A percentile compares a stretch with the other conserved stretches of the same genome.
Conservation (phyloP, 2,797 vertebrate genomes). For the Acipenser ruthenus region DNA sequence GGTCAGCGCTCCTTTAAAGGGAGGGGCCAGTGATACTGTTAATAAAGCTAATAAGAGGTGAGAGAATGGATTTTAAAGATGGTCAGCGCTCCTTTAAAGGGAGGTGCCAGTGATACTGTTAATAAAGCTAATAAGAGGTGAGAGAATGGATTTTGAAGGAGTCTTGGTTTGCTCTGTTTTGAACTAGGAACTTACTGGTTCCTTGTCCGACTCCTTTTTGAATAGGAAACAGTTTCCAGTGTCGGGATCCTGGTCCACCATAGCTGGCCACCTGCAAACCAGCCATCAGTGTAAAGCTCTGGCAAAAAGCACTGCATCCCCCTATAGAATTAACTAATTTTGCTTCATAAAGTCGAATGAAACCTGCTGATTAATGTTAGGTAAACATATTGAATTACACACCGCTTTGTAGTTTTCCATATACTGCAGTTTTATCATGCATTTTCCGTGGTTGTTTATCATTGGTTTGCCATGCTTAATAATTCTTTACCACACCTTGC, state of each 20-base stretch:
- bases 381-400: background rate
- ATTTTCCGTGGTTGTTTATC: background rate
- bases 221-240: constrained; percentile 47
- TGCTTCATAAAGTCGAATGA: too few relatives aligned
- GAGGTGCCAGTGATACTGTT: too few relatives aligned
- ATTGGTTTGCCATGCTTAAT: too few relatives aligned
- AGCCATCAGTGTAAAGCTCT: background rate
- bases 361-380: too few relatives aligned
- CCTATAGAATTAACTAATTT: background rate
- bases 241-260: constrained; percentile 55
- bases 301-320: background rate
- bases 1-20: too few relatives aligned
- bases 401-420: background rate
- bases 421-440: background rate
- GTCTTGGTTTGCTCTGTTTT: background rate
- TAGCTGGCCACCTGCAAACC: constrained; percentile 55
- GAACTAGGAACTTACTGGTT: constrained; percentile 43
- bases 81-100: too few relatives aligned
- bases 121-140: too few relatives aligned
- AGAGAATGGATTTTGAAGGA: too few relatives aligned
- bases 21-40: too few relatives aligned
- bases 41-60: too few relatives aligned
- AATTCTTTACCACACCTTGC: too few relatives aligned
- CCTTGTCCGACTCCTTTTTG: constrained; percentile 35
- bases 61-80: too few relatives aligned